Evolutionary conservation across 2,797 vertebrate species (phyloP).

Genomic region (Macroramphosus scolopax): DNA sequence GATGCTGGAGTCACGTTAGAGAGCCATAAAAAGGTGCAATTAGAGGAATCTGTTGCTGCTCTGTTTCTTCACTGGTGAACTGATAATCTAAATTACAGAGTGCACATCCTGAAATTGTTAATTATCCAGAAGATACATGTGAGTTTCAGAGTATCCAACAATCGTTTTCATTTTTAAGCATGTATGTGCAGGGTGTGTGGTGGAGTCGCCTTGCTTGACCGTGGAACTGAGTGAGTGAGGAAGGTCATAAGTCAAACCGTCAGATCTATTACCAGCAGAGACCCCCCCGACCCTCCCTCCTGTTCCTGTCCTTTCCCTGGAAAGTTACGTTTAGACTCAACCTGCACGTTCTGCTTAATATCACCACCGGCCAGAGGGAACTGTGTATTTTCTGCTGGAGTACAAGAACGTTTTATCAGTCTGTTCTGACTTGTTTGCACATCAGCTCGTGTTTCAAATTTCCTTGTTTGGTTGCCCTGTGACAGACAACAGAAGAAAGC

Average conservation of each 20-base stretch:
- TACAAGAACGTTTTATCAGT: too few relatives aligned
- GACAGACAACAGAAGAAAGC: constrained; percentile 1
- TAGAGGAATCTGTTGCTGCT: too few relatives aligned
- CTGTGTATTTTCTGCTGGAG: too few relatives aligned
- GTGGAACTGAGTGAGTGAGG: constrained; percentile 24
- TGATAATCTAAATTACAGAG: background rate
- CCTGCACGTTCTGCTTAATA: too few relatives aligned
- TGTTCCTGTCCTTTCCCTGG: constrained; percentile 27
- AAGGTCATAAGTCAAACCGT: constrained; percentile 44
- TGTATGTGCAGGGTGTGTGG: constrained; percentile 21
- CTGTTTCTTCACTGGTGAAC: too few relatives aligned
- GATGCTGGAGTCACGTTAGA: background rate
- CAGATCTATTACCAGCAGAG: constrained; percentile 42
- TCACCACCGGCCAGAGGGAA: too few relatives aligned
- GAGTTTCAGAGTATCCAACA: too few relatives aligned
- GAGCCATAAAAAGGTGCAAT: background rate
- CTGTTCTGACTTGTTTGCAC: background rate
- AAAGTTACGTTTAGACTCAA: constrained; percentile 12
- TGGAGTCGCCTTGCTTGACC: constrained; percentile 23
- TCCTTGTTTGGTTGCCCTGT: constrained; percentile 2
- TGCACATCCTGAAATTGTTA: too few relatives aligned
- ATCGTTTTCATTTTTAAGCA: constrained; percentile 1
- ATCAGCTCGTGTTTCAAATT: constrained; percentile 7
- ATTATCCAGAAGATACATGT: too few relatives aligned
- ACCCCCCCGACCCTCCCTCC: constrained; percentile 13